phyloP scores from a whole-genome alignment of 2,797 vertebrate genomes.

The Poecile montanus region DNA sequence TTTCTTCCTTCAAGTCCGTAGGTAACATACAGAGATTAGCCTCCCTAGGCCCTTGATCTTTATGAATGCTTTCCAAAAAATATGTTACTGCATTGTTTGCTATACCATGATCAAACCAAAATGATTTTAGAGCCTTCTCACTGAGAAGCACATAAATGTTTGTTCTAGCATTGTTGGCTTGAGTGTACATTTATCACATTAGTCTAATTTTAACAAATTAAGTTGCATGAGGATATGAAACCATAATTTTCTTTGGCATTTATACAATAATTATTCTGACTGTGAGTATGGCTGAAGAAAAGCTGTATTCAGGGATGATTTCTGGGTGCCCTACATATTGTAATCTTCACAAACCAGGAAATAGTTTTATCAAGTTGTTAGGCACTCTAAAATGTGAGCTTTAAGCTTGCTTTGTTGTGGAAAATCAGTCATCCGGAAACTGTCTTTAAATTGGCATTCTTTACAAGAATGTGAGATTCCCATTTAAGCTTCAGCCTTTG shows the following conservation, averaged over 20 bases:
- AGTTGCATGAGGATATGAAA: neutral
- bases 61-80: neutral
- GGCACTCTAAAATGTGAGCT: conserved; percentile 24
- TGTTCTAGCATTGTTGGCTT: neutral
- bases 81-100: neutral
- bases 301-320: neutral
- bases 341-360: conserved; percentile 23
- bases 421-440: conserved; percentile 48
- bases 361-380: conserved; percentile 2
- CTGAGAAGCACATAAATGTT: neutral
- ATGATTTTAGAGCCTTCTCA: neutral
- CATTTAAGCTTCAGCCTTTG: conserved; percentile 39
- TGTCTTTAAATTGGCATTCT: conserved; percentile 32
- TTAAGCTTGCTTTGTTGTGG: conserved; percentile 32
- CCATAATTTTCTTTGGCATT: neutral
- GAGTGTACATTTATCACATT: neutral
- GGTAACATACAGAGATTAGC: neutral
- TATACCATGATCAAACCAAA: neutral
- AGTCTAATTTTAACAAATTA: neutral
- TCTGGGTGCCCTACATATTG: neutral
- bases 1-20: neutral
- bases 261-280: neutral
- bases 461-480: conserved; percentile 9
- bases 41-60: neutral
- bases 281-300: neutral